A percentile compares a stretch with the other conserved stretches of the same genome.
phyloP scores from a whole-genome alignment of 2,113 vertebrate genomes.

The Pseudopipra pipra region DNA sequence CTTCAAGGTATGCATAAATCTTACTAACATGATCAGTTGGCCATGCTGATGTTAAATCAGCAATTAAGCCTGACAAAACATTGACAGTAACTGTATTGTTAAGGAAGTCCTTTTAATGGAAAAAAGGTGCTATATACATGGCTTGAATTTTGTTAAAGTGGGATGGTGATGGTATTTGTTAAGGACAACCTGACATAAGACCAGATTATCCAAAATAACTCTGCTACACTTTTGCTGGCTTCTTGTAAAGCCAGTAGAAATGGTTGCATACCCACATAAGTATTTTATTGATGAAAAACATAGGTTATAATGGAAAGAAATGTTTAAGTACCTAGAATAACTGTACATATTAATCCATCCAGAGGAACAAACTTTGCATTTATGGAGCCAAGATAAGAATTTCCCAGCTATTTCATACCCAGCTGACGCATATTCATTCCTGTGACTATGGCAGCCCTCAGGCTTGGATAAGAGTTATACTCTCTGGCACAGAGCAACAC shows the following conservation, averaged over 20 bases:
- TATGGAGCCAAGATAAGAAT: background rate
- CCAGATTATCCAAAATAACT: background rate
- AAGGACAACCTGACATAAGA: background rate
- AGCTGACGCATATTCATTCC: background rate
- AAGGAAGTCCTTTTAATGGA: background rate
- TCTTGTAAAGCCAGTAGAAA: background rate
- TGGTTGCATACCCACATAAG: background rate
- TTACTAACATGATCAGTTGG: background rate
- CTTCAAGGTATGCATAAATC: background rate
- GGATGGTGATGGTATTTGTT: background rate
- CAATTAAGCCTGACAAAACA: background rate
- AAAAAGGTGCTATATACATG: background rate
- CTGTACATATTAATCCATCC: background rate
- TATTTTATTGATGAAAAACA: background rate
- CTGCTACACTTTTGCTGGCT: background rate
- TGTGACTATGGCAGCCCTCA: background rate
- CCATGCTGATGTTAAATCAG: background rate
- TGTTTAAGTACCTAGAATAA: background rate
- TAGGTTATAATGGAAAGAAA: background rate
- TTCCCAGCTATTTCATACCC: background rate
- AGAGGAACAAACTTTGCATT: background rate
- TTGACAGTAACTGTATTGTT: background rate
- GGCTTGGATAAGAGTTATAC: background rate
- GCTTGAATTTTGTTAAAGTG: background rate
- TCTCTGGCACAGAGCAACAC: background rate